Evolutionary conservation across 2,113 vertebrate species (phyloP), one percentile per base, ranked within the genome.

Genomic region (Carettochelys insculpta): DNA sequence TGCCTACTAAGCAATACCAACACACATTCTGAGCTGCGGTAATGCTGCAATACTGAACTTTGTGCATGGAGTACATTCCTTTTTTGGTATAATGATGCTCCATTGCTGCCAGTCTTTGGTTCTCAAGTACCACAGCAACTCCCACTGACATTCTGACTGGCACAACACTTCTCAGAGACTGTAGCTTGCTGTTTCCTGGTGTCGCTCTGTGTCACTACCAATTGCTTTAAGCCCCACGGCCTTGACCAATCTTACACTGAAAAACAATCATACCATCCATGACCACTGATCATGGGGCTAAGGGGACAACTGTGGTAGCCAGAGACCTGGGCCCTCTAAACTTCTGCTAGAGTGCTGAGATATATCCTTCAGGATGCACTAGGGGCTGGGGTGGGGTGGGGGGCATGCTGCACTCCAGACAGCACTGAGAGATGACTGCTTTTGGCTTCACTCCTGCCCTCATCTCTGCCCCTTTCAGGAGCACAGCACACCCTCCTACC

Each of bases 71-170:
- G 78, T 41, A 8, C 5, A 12, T 71, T 5, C n/a, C 71, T 8
- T 77, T 87, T 94, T 90, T 56, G 83, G 45, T 80, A 20, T 48
- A 71, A 68, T 79, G 61, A 29, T n/a, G 6, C 58, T n/a, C 34
- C 16, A 65, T 65, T 58, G 27, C 27, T 29, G 12, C 5, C 54
- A 58, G 27, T 31, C 54, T 58, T 29, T 56, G 34, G 31, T 8
- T 38, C 38, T 73, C 22, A 24, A 24, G 5, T 24, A 25, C 6
- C 41, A 73, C 34, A 71, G 20, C n/a, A 71, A 38, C 10, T 43
- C 61, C 61, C n/a, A 20, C 22, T 25, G 38, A 24, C 22, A 73
- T 73, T 73, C 38, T 41, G 22, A 41, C 38, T 4, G 43, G 41
- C 11, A 25, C 43, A 7, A 41, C 41, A 43, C 22, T 73, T 43